These are phyloP conservation scores for Beris chalybata DNA, from an alignment of 2,888 invertebrate genomes.

Conservation along the genomic window DNA sequence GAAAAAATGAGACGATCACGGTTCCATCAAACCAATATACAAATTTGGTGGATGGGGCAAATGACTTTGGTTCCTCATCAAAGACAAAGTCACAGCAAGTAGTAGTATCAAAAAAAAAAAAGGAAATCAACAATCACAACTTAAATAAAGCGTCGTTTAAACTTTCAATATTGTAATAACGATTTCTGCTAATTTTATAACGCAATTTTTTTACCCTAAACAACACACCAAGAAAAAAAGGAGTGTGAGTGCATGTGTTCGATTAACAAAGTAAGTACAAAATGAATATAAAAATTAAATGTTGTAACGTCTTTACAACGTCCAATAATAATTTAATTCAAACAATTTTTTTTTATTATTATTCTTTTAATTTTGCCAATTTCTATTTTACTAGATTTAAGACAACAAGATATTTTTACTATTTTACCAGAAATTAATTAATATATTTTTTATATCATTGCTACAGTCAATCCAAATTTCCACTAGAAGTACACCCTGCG, in stretches of 20 bases:
- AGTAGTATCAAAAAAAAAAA: too few relatives aligned
- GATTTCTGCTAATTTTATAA: constrained; percentile 9
- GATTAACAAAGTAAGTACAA: constrained; percentile 30
- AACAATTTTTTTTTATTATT: too few relatives aligned
- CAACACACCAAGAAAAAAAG: constrained; percentile 2
- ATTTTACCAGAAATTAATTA: constrained; percentile 18
- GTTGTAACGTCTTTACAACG: too few relatives aligned
- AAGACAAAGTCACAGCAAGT: too few relatives aligned
- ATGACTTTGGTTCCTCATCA: too few relatives aligned
- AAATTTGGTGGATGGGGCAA: too few relatives aligned
- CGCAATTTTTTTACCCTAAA: neutral
- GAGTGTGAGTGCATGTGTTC: constrained; percentile 24
- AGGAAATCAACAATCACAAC: neutral
- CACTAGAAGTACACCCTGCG: constrained; percentile 40
- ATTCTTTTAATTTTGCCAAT: too few relatives aligned
- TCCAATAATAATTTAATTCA: too few relatives aligned
- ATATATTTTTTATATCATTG: constrained; percentile 24
- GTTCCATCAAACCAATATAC: too few relatives aligned
- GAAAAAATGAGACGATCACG: too few relatives aligned
- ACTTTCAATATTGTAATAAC: constrained; percentile 9
- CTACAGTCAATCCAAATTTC: constrained; percentile 42
- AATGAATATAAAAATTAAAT: neutral
- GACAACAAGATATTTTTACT: neutral
- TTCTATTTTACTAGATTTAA: too few relatives aligned
- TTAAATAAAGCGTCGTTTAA: neutral